Evolutionary conservation across 2,888 invertebrate genomes (phyloP).

Genomic region (Petrolisthes manimaculis): DNA sequence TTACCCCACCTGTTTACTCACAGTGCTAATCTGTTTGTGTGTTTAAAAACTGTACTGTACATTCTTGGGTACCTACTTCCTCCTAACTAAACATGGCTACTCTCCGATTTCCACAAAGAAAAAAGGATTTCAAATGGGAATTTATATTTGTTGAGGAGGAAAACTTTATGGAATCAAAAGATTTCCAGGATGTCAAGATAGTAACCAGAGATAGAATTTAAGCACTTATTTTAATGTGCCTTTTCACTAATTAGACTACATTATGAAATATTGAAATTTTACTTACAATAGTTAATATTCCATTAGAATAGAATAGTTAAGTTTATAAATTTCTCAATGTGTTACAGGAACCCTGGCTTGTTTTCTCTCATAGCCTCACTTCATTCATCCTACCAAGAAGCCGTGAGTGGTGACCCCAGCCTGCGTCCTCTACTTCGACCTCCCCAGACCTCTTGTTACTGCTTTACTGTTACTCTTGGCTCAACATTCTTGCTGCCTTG

Average conservation of each 20-base stretch:
- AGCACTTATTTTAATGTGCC: too few relatives aligned
- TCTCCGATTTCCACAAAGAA: too few relatives aligned
- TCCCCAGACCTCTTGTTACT: slow-evolving; percentile 6
- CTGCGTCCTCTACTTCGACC: neutral
- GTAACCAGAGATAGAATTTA: too few relatives aligned
- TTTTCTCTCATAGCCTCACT: neutral
- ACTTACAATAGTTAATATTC: too few relatives aligned
- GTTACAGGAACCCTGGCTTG: slow-evolving; percentile 8
- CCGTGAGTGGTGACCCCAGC: neutral
- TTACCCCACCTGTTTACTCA: neutral
- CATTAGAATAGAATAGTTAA: neutral
- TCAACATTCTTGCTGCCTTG: neutral
- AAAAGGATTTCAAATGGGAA: too few relatives aligned
- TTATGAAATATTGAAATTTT: too few relatives aligned
- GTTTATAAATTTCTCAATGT: neutral
- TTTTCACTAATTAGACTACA: too few relatives aligned
- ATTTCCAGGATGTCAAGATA: too few relatives aligned
- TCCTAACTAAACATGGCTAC: too few relatives aligned
- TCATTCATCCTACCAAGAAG: neutral
- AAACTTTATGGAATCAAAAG: too few relatives aligned
- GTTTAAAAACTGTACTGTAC: neutral
- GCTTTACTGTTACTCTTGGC: slow-evolving; percentile 4
- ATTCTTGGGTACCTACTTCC: too few relatives aligned
- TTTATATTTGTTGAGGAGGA: too few relatives aligned
- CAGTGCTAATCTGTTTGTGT: slow-evolving; percentile 6